Evolutionary conservation across 2,888 invertebrate species (phyloP).

Genomic region (Erannis defoliaria): DNA sequence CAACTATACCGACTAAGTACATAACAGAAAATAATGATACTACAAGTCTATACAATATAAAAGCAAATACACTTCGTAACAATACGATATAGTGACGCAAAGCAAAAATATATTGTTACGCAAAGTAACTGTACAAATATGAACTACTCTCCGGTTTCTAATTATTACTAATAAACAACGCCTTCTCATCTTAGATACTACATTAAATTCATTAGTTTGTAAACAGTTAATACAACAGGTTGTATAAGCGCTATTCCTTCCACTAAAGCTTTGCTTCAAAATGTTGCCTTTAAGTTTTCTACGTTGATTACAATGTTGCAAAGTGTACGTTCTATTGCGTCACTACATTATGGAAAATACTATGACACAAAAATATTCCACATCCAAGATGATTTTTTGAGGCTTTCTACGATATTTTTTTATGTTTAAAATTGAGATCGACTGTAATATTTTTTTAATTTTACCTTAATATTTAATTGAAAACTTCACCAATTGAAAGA

Average conservation of each 20-base stretch:
- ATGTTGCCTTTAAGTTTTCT: background rate
- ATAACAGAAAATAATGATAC: background rate
- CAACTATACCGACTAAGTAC: conserved; percentile 19
- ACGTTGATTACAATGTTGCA: background rate
- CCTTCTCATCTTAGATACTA: background rate
- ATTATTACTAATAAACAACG: background rate
- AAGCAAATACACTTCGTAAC: conserved; percentile 18
- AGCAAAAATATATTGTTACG: conserved; percentile 5
- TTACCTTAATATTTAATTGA: background rate
- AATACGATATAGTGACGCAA: conserved; percentile 15
- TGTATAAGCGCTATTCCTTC: too few relatives aligned
- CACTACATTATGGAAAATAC: background rate
- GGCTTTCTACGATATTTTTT: background rate
- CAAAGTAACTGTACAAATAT: background rate
- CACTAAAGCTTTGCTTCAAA: too few relatives aligned
- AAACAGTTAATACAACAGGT: too few relatives aligned
- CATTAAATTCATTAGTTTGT: background rate
- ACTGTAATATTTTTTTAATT: background rate
- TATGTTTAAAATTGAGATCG: background rate
- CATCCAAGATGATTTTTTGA: background rate
- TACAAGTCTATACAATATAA: conserved; percentile 11
- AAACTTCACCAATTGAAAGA: background rate
- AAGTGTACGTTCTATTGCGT: background rate
- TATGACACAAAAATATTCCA: too few relatives aligned
- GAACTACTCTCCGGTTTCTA: background rate